Percentiles rank a stretch among this genome's conserved stretches.
phyloP scores from a whole-genome alignment of 1,140 invertebrate genomes.

The Oppia nitens region DNA sequence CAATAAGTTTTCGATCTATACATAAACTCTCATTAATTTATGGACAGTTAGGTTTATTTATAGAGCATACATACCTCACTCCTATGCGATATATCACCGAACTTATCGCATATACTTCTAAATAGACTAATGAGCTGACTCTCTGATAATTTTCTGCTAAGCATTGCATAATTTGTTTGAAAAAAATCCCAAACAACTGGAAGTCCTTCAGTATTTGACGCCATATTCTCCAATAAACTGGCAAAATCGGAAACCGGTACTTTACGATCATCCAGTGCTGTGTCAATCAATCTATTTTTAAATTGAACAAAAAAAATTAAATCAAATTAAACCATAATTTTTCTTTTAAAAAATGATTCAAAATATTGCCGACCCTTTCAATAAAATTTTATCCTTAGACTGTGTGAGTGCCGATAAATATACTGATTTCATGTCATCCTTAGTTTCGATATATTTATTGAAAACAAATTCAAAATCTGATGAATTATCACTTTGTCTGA shows the following conservation, averaged over 20 bases:
- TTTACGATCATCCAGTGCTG: neutral
- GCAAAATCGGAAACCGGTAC: constrained; percentile 1
- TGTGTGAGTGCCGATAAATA: neutral
- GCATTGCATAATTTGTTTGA: constrained; percentile 10
- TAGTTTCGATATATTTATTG: constrained; percentile 43
- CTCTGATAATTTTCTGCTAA: neutral
- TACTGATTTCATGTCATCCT: constrained; percentile 36
- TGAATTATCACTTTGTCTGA: neutral
- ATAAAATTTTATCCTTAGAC: neutral
- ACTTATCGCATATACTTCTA: neutral
- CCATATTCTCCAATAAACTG: neutral
- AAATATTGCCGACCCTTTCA: constrained; percentile 1
- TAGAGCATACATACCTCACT: neutral
- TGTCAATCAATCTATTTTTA: neutral
- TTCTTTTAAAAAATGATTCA: neutral
- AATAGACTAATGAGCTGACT: neutral
- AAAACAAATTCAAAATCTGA: constrained; percentile 51
- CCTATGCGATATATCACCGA: neutral
- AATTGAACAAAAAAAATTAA: neutral
- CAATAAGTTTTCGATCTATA: neutral
- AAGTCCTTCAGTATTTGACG: neutral
- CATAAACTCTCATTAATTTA: too few relatives aligned
- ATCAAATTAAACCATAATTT: neutral
- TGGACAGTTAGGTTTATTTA: neutral
- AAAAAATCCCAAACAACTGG: constrained; percentile 7